Conservation (phyloP, 2,888 invertebrate genomes). For the Chesias legatella region DNA sequence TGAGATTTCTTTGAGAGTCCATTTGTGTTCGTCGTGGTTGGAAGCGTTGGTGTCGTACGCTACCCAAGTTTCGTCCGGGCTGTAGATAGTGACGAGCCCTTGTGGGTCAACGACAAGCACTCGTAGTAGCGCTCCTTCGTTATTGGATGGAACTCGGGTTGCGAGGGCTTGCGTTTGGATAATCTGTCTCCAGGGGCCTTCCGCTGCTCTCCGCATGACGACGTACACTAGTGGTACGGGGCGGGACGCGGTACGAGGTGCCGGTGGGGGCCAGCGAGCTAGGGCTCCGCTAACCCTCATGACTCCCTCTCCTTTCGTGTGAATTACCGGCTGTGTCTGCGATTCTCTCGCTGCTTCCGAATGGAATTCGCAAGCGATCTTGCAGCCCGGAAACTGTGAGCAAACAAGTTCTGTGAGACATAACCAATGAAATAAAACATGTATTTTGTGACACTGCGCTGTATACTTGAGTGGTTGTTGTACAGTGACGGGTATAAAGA, state of each 20-base stretch:
- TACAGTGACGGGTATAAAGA: too few species aligned
- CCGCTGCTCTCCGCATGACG: conserved; percentile 83
- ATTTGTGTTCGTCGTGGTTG: conserved; percentile 73
- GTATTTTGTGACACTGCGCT: too few species aligned
- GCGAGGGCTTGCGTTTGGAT: conserved; percentile 84
- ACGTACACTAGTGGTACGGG: conserved; percentile 84
- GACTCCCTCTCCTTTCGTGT: conserved; percentile 85
- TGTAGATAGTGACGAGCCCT: conserved; percentile 85
- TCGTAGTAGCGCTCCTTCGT: conserved; percentile 83
- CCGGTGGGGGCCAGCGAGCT: conserved; percentile 84
- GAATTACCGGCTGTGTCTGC: conserved; percentile 85
- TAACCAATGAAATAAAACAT: not conserved
- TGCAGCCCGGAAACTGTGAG: conserved; percentile 86
- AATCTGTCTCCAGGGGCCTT: conserved; percentile 84
- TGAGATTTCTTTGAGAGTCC: conserved; percentile 84
- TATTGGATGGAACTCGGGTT: conserved; percentile 83
- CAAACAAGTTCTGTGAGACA: conserved; percentile 24
- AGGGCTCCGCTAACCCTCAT: conserved; percentile 82
- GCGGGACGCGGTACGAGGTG: conserved; percentile 77
- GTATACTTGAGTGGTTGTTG: too few species aligned
- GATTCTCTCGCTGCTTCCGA: conserved; percentile 81
- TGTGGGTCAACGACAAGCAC: conserved; percentile 86
- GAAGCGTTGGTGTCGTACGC: conserved; percentile 78
- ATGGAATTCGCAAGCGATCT: conserved; percentile 86
- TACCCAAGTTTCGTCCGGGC: conserved; percentile 82